A percentile compares a stretch with the other conserved stretches of the same genome.
Evolutionary conservation across 2,113 vertebrate genomes (phyloP).

Genomic region (Melozone crissalis): DNA sequence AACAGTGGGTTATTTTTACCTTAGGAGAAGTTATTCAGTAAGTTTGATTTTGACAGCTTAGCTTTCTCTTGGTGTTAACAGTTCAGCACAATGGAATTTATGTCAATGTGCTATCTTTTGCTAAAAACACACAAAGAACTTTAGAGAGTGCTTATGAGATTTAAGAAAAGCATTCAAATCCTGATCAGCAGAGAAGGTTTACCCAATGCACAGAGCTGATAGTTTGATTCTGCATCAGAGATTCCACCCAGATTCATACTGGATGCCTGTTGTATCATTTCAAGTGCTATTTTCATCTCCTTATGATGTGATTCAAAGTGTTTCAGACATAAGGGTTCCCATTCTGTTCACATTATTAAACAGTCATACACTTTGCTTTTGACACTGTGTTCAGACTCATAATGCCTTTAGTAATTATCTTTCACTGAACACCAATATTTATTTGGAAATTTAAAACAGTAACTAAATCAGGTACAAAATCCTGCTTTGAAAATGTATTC

Average conservation of each 20-base stretch:
- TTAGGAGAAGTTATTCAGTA: neutral
- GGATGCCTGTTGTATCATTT: neutral
- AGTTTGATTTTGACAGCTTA: neutral
- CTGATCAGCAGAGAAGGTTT: neutral
- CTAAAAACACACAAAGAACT: neutral
- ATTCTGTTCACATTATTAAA: constrained; percentile 3
- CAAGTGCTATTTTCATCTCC: neutral
- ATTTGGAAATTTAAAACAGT: constrained; percentile 16
- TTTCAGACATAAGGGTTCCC: neutral
- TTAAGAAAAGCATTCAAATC: neutral
- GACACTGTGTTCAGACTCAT: neutral
- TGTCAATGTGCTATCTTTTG: neutral
- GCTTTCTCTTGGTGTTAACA: neutral
- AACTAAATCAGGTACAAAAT: constrained; percentile 19
- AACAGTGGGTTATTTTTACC: neutral
- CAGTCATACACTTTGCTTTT: constrained; percentile 1
- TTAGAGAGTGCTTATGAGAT: neutral
- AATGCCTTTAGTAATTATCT: constrained; percentile 9
- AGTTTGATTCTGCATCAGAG: neutral
- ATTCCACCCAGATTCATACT: neutral
- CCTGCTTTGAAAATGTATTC: neutral
- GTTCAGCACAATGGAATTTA: neutral
- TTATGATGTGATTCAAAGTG: neutral
- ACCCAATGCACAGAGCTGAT: neutral
- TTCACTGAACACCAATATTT: constrained; percentile 26